Evolutionary conservation across 2,113 vertebrate species (phyloP).

Genomic region (Podarcis raffonei): DNA sequence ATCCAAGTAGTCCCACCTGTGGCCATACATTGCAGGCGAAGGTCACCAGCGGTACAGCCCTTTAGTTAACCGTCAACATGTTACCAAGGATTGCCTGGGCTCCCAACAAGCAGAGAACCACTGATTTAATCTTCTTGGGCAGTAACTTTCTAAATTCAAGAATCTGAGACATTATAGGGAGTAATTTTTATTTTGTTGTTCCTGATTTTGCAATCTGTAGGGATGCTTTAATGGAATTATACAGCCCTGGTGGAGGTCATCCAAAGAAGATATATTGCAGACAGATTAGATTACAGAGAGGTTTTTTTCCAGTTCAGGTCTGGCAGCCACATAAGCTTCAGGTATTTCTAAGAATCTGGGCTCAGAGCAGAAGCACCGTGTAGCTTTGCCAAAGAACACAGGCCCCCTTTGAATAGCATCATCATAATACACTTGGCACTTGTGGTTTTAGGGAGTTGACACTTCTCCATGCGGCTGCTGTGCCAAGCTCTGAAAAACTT

Average conservation of each 20-base stretch:
- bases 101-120: not conserved
- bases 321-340: not conserved
- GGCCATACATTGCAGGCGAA: not conserved
- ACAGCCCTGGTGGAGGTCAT: not conserved
- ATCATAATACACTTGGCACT: not conserved
- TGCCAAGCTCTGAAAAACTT: not conserved
- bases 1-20: not conserved
- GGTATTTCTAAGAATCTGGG: not conserved
- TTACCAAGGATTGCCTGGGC: no score
- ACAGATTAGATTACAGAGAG: not conserved
- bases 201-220: not conserved
- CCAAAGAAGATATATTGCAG: not conserved
- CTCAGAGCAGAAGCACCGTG: not conserved
- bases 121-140: fast-evolving
- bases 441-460: not conserved
- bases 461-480: not conserved
- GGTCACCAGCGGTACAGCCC: not conserved
- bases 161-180: no score
- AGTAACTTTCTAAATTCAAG: not conserved
- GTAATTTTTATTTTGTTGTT: not conserved
- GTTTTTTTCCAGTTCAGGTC: not conserved
- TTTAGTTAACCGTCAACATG: not conserved
- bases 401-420: not conserved
- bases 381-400: not conserved
- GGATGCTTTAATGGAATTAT: not conserved